Percentiles rank a stretch among this genome's conserved stretches.
These are phyloP conservation scores for Diaprepes abbreviatus DNA, from an alignment of 2,888 invertebrate species.

Conservation along the genomic window DNA sequence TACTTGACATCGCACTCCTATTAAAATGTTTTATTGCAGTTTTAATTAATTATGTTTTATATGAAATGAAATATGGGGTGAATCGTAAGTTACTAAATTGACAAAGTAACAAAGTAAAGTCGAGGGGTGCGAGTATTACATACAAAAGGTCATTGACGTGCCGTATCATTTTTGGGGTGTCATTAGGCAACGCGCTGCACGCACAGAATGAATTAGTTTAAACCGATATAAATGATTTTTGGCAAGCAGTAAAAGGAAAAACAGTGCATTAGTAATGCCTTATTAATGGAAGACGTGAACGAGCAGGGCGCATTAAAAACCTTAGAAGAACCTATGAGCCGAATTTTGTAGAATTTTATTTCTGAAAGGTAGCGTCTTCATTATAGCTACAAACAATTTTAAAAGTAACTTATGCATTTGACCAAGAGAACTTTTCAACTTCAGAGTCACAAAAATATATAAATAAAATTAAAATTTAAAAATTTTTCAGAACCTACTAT, in stretches of 20 bases:
- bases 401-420: too few relatives aligned
- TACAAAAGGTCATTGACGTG: constrained; percentile 37
- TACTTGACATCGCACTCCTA: constrained; percentile 43
- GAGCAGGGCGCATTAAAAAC: too few relatives aligned
- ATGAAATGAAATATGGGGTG: constrained; percentile 38
- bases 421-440: too few relatives aligned
- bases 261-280: not conserved
- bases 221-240: constrained; percentile 32
- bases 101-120: constrained; percentile 26
- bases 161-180: constrained; percentile 24
- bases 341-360: too few relatives aligned
- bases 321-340: too few relatives aligned
- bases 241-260: constrained; percentile 2
- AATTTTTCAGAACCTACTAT: too few relatives aligned
- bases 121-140: constrained; percentile 27
- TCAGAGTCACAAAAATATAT: too few relatives aligned
- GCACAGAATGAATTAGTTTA: constrained; percentile 31
- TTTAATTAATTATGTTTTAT: constrained; percentile 43
- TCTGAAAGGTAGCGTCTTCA: too few relatives aligned
- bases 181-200: constrained; percentile 19
- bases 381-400: too few relatives aligned
- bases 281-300: too few relatives aligned
- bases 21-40: constrained; percentile 46
- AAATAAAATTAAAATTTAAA: too few relatives aligned
- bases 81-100: constrained; percentile 26